Evolutionary conservation across 2,888 invertebrate species (phyloP).

Genomic region (Ariolimax columbianus): DNA sequence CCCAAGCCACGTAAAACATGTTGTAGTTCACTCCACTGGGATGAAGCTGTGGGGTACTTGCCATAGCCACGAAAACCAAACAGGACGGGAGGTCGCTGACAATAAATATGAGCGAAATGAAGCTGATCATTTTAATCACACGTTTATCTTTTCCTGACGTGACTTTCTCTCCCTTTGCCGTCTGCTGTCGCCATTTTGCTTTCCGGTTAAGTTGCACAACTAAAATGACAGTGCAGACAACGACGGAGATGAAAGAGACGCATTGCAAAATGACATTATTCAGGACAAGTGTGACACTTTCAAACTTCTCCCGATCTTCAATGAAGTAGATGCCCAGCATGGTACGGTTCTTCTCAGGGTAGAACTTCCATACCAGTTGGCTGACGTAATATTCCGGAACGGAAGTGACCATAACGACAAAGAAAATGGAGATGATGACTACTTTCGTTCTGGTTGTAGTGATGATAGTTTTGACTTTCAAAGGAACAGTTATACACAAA

Average conservation of each 20-base stretch:
- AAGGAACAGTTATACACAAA: slow-evolving; percentile 32
- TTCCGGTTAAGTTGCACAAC: slow-evolving; percentile 33
- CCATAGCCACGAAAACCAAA: slow-evolving; percentile 32
- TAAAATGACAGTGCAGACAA: slow-evolving; percentile 29
- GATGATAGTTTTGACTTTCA: slow-evolving; percentile 29
- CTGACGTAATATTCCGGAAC: slow-evolving; percentile 28
- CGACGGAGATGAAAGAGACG: slow-evolving; percentile 15
- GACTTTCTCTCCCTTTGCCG: slow-evolving; percentile 11
- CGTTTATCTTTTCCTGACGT: slow-evolving; percentile 10
- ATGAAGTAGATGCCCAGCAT: slow-evolving; percentile 39
- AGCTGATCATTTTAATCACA: slow-evolving; percentile 16
- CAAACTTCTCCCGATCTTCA: slow-evolving; percentile 28
- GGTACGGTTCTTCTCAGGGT: slow-evolving; percentile 42
- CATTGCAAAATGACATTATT: slow-evolving; percentile 39
- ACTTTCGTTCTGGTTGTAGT: slow-evolving; percentile 16
- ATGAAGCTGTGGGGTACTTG: not conserved
- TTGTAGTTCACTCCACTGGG: slow-evolving; percentile 21
- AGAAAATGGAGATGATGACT: not conserved
- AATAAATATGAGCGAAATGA: slow-evolving; percentile 19
- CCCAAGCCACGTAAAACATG: slow-evolving; percentile 35
- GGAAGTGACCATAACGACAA: not conserved
- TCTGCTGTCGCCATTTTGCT: slow-evolving; percentile 34
- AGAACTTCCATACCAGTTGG: slow-evolving; percentile 43
- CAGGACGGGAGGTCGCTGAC: slow-evolving; percentile 36
- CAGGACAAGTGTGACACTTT: slow-evolving; percentile 41